Evolutionary conservation across 2,113 vertebrate species (phyloP).

Genomic region (Haemorhous mexicanus): DNA sequence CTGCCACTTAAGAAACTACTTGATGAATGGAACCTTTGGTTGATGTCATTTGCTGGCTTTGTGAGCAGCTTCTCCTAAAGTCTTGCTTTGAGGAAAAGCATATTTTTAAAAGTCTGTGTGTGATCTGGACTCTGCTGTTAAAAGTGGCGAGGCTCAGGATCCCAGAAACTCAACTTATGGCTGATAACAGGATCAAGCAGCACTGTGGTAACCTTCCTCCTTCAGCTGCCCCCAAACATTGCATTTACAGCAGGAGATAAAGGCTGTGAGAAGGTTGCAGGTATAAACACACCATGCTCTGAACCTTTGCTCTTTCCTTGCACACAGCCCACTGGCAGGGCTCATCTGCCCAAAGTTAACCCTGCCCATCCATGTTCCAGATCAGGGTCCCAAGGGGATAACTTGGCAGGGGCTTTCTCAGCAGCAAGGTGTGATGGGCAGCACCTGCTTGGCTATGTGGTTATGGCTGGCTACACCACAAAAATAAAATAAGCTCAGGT

Average conservation of each 20-base stretch:
- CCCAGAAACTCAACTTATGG: not conserved
- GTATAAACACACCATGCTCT: rapidly evolving
- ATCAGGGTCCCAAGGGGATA: not conserved
- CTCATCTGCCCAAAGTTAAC: not conserved
- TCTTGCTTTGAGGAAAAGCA: not conserved
- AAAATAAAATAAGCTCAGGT: not conserved
- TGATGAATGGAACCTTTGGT: not conserved
- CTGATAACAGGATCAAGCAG: not conserved
- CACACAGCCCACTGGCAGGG: not conserved
- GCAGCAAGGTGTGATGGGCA: not conserved
- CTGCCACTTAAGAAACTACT: not conserved
- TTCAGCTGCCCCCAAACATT: rapidly evolving
- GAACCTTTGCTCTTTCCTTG: not conserved
- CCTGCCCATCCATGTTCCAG: rapidly evolving
- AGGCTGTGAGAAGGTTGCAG: not conserved
- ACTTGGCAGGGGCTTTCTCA: not conserved
- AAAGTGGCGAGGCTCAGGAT: not conserved
- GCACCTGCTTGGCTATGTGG: no score
- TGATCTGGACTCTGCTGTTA: not conserved
- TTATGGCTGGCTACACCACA: not conserved
- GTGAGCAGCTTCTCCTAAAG: not conserved
- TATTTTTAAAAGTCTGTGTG: not conserved
- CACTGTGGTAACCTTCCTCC: not conserved
- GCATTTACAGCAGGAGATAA: not conserved
- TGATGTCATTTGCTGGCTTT: slow-evolving; percentile 6